Evolutionary conservation across 2,888 invertebrate species (phyloP).

Genomic region (Abrostola triplasia): DNA sequence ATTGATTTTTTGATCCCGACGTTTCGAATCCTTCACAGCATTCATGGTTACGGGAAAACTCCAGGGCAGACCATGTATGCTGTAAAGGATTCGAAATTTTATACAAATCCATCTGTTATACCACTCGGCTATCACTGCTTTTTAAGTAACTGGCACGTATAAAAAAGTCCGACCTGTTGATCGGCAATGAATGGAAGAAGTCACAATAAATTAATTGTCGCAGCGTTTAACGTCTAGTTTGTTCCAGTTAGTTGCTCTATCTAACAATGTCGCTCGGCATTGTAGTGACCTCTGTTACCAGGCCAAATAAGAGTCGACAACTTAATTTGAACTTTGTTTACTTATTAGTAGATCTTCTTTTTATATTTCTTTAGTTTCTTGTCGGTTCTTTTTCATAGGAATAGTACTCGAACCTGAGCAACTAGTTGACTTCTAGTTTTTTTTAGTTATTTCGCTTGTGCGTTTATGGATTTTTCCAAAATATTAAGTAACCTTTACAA

Average conservation of each 20-base stretch:
- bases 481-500: too few relatives aligned
- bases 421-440: too few relatives aligned
- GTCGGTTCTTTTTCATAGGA: too few relatives aligned
- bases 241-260: conserved; percentile 11
- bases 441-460: too few relatives aligned
- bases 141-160: background rate
- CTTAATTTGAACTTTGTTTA: conserved; percentile 9
- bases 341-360: background rate
- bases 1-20: too few relatives aligned
- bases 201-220: background rate
- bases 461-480: too few relatives aligned
- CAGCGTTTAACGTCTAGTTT: conserved; percentile 1
- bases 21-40: too few relatives aligned
- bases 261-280: conserved; percentile 9
- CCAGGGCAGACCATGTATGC: too few relatives aligned
- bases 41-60: too few relatives aligned
- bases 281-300: conserved; percentile 17
- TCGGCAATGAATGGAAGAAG: conserved; percentile 1
- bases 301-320: conserved; percentile 22
- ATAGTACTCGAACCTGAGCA: background rate
- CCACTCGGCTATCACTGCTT: too few relatives aligned
- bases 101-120: too few relatives aligned
- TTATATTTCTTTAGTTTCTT: background rate
- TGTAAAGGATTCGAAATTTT: too few relatives aligned
- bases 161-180: conserved; percentile 5